Evolutionary conservation across 1,140 invertebrate genomes (phyloP).

Genomic region (Spodoptera litura): DNA sequence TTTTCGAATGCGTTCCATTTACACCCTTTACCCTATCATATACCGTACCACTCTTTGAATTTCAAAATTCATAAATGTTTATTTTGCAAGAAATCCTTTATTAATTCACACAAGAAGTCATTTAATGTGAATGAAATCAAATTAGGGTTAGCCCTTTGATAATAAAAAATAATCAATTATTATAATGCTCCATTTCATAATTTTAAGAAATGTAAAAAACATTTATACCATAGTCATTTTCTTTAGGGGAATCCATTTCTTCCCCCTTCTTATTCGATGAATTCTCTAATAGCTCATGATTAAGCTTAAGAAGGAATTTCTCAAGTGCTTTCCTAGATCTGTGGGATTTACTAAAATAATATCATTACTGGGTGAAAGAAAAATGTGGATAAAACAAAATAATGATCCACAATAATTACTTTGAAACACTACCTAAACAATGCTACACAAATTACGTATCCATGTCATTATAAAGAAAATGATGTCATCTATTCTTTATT

Average conservation of each 20-base stretch:
- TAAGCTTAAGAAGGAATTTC: conserved; percentile 47
- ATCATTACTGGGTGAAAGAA: background rate
- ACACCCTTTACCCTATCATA: too few relatives aligned
- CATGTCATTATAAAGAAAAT: too few relatives aligned
- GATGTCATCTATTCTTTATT: too few relatives aligned
- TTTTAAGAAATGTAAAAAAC: background rate
- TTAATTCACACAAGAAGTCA: too few relatives aligned
- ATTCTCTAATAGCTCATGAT: conserved; percentile 64
- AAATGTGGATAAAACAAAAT: background rate
- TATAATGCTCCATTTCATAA: background rate
- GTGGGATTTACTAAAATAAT: background rate
- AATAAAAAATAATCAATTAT: background rate
- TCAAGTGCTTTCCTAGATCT: conserved; percentile 45
- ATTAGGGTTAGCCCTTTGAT: too few relatives aligned
- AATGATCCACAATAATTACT: background rate
- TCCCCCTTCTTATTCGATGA: conserved; percentile 58
- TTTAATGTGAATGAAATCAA: too few relatives aligned
- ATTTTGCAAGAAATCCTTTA: background rate
- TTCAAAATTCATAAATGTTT: too few relatives aligned
- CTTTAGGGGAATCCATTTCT: conserved; percentile 57
- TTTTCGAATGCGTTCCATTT: too few relatives aligned
- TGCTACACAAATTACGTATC: background rate
- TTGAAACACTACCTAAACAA: background rate
- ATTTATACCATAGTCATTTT: conserved; percentile 35
- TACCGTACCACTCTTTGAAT: too few relatives aligned